Conservation (phyloP, 2,888 invertebrate genomes). For the Agapetus fuscipes region DNA sequence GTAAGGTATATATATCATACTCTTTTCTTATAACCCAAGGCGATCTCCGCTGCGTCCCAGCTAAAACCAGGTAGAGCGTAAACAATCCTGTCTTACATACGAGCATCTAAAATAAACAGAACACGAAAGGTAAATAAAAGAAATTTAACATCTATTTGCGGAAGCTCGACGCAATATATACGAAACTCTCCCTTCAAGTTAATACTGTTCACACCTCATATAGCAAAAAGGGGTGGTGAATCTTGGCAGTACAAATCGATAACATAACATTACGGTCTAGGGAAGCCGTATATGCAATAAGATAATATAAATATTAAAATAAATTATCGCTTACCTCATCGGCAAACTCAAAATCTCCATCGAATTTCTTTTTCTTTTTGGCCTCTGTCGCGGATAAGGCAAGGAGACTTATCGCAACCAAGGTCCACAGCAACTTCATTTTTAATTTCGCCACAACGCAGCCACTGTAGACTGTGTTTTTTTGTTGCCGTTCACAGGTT, state of each 20-base stretch:
- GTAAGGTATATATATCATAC: no score
- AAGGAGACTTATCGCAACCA: constrained; percentile 33
- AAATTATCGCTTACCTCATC: constrained; percentile 52
- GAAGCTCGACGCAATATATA: no score
- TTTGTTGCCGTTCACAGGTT: background rate
- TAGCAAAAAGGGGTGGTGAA: constrained; percentile 15
- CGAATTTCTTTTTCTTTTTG: constrained; percentile 61
- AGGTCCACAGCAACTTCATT: constrained; percentile 38
- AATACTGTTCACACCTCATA: no score
- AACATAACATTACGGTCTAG: constrained; percentile 1
- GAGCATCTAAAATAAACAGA: no score
- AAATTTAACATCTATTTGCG: no score
- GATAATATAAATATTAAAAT: constrained; percentile 3
- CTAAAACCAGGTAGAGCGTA: no score
- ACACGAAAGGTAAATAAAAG: no score
- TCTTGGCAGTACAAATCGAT: constrained; percentile 10
- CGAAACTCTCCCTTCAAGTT: no score
- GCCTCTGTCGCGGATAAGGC: constrained; percentile 31
- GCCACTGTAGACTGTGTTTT: background rate
- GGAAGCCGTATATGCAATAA: constrained; percentile 7
- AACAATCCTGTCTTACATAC: no score
- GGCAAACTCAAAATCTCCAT: constrained; percentile 69
- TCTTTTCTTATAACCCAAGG: no score
- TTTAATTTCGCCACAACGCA: background rate
- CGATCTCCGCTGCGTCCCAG: no score